A percentile compares a stretch with the other conserved stretches of the same genome.
Evolutionary conservation across 2,888 invertebrate genomes (phyloP).

Genomic region (Trissoscelio sp.): DNA sequence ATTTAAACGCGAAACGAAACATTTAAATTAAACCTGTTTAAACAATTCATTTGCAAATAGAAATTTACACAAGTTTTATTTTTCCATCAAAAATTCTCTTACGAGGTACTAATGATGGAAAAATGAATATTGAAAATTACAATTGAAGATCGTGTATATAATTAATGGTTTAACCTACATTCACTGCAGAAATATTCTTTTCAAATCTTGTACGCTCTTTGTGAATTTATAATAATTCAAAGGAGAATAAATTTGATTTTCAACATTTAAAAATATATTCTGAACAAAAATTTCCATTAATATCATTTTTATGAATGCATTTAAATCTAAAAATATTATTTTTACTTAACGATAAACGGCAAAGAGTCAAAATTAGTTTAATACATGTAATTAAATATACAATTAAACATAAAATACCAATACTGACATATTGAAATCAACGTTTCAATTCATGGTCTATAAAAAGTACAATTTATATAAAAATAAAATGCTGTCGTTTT

Average conservation of each 20-base stretch:
- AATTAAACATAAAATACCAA: too few relatives aligned
- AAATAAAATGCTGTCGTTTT: neutral
- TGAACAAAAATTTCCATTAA: too few relatives aligned
- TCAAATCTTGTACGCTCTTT: neutral
- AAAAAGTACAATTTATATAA: too few relatives aligned
- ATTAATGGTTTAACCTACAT: slow-evolving; percentile 7
- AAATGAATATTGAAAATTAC: neutral
- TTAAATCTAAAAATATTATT: too few relatives aligned
- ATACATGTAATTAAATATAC: too few relatives aligned
- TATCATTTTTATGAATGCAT: too few relatives aligned
- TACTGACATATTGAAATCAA: too few relatives aligned
- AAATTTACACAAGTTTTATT: neutral
- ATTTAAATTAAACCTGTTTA: neutral
- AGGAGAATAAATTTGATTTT: neutral
- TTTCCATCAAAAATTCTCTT: neutral
- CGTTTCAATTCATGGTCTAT: too few relatives aligned
- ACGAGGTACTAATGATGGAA: neutral
- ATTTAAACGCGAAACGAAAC: neutral
- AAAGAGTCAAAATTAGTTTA: too few relatives aligned
- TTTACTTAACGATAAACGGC: too few relatives aligned
- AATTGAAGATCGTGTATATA: neutral
- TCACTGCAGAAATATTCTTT: neutral
- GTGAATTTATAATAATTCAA: neutral
- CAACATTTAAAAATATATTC: too few relatives aligned
- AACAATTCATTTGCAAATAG: neutral